Base-by-base conservation (phyloP, 2,888 invertebrate genomes). In the Plebejus melissa region DNA sequence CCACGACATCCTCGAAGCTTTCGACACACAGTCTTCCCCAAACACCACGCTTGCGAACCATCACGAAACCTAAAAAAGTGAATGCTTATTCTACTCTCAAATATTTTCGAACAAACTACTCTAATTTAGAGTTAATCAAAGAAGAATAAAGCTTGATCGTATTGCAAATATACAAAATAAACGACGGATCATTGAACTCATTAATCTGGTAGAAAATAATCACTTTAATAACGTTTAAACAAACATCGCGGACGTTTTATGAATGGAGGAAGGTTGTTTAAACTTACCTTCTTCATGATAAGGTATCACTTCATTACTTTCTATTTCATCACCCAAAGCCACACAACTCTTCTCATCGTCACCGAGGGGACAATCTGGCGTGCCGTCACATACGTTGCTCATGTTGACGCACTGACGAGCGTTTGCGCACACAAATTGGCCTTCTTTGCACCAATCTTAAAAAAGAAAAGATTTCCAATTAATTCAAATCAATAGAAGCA, bases 1-100 rank as follows among this genome's bases (percentile, higher is more conserved):
- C 88, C 2, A 95, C 92, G 0, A 95, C 94, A 79, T 95, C 94
- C 71, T 94, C 92, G 82, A 96, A 95, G 79, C 95, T 96, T 78
- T 96, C 95, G 28, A 96, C 94, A 81, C 97, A 97, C 4, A 97
- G 88, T 83, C 96, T 96, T 5, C 97, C 97, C 97, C 97, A 97
- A 74, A 94, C 92, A 0, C 97, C 97, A 80, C 95, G 95, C 83
- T 96, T 96, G 57, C 96, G 92, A 1, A 97, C 95, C 94, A 96
- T 96, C 50, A 97, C 92, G 81, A 95, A 96, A 41, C 97, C 97
- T 94, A 81, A 58, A 84, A 84, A 74, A 2, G 2, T 2, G 2
- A 57, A 9, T 11, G 28, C 7, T 60, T 4, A 28, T 60, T 46
- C 2, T 46, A 46, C 46, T 46, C 9, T 0, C 46, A 46, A 46